Evolutionary conservation across 2,888 invertebrate species (phyloP).

Genomic region (Iselma pallidipennis): DNA sequence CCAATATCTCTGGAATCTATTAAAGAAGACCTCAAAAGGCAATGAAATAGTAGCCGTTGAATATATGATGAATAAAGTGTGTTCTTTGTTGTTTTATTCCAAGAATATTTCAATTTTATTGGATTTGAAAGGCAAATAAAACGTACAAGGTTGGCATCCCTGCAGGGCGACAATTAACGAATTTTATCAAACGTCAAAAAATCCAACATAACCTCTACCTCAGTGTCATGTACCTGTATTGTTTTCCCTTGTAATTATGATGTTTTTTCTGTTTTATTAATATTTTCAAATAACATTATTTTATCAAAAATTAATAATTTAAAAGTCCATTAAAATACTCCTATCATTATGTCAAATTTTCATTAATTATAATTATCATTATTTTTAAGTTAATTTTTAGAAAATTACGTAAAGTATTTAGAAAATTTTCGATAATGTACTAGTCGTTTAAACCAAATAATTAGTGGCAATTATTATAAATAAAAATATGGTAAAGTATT

Average conservation of each 20-base stretch:
- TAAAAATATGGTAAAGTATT: not conserved
- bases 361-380: not conserved
- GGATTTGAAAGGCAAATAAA: too few species aligned
- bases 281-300: not conserved
- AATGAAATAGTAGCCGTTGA: too few species aligned
- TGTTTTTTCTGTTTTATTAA: not conserved
- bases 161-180: too few species aligned
- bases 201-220: not conserved
- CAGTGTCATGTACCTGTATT: not conserved
- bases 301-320: not conserved
- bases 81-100: too few species aligned
- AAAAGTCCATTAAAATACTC: not conserved
- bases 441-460: not conserved
- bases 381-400: not conserved
- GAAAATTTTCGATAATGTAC: not conserved
- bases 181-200: too few species aligned
- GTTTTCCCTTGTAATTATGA: not conserved
- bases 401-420: not conserved
- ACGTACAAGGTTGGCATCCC: too few species aligned
- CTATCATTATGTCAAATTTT: not conserved
- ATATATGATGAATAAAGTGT: too few species aligned
- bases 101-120: too few species aligned
- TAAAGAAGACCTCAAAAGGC: too few species aligned
- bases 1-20: too few species aligned
- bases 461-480: not conserved